Conservation (phyloP, 1,140 invertebrate species). For the Hestina assimilis region DNA sequence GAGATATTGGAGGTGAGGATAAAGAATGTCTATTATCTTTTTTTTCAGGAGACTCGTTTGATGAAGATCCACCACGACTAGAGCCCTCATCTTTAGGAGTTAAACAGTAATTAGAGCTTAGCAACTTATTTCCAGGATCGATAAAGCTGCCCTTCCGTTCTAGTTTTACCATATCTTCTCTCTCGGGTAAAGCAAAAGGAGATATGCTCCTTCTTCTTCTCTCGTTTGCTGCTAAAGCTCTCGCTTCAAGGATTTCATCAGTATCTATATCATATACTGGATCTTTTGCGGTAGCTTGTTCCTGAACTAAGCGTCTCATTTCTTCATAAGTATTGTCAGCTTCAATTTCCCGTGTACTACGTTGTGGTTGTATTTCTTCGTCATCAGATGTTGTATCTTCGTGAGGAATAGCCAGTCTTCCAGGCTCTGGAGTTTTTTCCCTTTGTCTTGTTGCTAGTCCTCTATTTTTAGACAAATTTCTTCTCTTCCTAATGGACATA, state of each 20-base stretch:
- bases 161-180: conserved; percentile 50
- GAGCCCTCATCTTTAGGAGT: conserved; percentile 67
- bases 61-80: conserved; percentile 47
- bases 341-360: conserved; percentile 68
- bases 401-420: conserved; percentile 52
- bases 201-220: conserved; percentile 74
- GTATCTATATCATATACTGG: conserved; percentile 72
- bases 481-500: conserved; percentile 73
- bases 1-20: conserved; percentile 51
- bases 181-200: conserved; percentile 71
- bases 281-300: conserved; percentile 67
- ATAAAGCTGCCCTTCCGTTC: conserved; percentile 75
- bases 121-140: conserved; percentile 72
- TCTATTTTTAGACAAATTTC: conserved; percentile 78
- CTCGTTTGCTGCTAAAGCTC: conserved; percentile 65
- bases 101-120: conserved; percentile 66
- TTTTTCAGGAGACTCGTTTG: conserved; percentile 35
- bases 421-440: conserved; percentile 80
- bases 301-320: conserved; percentile 71
- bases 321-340: conserved; percentile 73
- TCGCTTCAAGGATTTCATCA: conserved; percentile 66
- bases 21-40: conserved; percentile 44
- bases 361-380: conserved; percentile 54
- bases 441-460: conserved; percentile 69
- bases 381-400: conserved; percentile 76